Percentiles rank a stretch among this genome's conserved stretches.
Evolutionary conservation across 1,140 invertebrate genomes (phyloP).

Genomic region (Radopholus similis): DNA sequence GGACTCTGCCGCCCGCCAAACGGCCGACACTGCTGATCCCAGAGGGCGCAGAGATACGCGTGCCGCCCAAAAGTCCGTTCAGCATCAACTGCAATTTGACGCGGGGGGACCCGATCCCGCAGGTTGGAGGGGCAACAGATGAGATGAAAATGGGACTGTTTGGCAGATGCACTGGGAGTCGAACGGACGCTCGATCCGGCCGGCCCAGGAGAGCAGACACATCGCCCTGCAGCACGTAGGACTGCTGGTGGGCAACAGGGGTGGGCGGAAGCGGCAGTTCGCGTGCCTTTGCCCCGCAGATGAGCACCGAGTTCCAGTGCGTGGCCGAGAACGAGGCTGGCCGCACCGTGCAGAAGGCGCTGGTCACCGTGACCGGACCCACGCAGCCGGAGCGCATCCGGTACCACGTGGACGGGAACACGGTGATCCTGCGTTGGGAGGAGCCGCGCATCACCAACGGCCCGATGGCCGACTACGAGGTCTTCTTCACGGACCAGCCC

Average conservation of each 20-base stretch:
- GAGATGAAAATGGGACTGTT: background rate
- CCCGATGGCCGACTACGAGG: conserved; percentile 57
- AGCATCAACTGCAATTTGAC: conserved; percentile 52
- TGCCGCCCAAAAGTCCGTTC: conserved; percentile 49
- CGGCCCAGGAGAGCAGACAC: conserved; percentile 37
- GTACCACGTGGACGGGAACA: conserved; percentile 55
- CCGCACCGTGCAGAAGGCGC: conserved; percentile 42
- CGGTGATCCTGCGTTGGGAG: conserved; percentile 53
- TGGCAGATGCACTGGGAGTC: conserved; percentile 28
- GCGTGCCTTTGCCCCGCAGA: background rate
- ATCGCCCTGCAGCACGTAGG: conserved; percentile 55
- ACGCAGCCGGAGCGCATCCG: conserved; percentile 52
- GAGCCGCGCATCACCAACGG: conserved; percentile 54
- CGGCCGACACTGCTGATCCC: conserved; percentile 46
- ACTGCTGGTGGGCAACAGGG: conserved; percentile 16
- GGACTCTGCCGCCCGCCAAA: conserved; percentile 41
- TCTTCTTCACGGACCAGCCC: conserved; percentile 55
- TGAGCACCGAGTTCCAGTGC: conserved; percentile 50
- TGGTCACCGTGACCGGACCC: conserved; percentile 44
- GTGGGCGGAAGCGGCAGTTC: background rate
- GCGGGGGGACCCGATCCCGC: conserved; percentile 50
- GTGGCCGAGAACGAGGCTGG: conserved; percentile 60
- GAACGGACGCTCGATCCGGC: conserved; percentile 37
- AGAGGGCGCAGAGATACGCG: conserved; percentile 51
- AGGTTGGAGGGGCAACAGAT: conserved; percentile 25